Evolutionary conservation across 2,888 invertebrate species (phyloP).

Genomic region (Monoplex corrugatus): DNA sequence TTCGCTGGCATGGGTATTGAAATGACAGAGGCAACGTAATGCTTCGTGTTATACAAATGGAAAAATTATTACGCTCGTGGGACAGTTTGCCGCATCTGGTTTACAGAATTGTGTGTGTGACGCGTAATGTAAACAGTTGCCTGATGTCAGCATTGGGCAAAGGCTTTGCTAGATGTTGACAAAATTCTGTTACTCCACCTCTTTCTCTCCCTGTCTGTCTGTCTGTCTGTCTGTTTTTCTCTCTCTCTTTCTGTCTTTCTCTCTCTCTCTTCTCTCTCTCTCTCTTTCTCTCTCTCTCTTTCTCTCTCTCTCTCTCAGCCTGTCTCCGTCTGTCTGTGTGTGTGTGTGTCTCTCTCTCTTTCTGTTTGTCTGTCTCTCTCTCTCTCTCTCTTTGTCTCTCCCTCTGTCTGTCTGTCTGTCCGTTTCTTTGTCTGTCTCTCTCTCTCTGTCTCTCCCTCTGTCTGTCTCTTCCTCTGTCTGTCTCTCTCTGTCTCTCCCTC

Average conservation of each 20-base stretch:
- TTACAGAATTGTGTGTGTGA: no score
- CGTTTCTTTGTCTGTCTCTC: conserved; percentile 14
- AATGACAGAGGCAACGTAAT: no score
- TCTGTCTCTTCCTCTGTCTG: conserved; percentile 30
- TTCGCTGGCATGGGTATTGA: no score
- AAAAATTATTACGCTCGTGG: no score
- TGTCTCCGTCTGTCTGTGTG: conserved; percentile 20
- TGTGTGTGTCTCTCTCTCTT: conserved; percentile 18
- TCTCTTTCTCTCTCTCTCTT: conserved; percentile 28
- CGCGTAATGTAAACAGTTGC: no score
- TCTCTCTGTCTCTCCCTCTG: conserved; percentile 41
- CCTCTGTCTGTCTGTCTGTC: conserved; percentile 30
- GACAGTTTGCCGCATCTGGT: no score
- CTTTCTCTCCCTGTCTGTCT: no score
- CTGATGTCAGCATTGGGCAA: no score
- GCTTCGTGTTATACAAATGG: no score
- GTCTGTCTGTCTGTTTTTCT: not conserved
- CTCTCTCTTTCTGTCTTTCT: not conserved
- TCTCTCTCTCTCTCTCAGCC: conserved; percentile 3
- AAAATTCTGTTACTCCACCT: no score
- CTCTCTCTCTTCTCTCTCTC: not conserved
- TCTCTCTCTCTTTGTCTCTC: conserved; percentile 14
- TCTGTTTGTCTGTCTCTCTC: not conserved
- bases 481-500: conserved; percentile 27
- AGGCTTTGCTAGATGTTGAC: no score